phyloP scores from a whole-genome alignment of 2,113 vertebrate species.

The Antigone vipio region DNA sequence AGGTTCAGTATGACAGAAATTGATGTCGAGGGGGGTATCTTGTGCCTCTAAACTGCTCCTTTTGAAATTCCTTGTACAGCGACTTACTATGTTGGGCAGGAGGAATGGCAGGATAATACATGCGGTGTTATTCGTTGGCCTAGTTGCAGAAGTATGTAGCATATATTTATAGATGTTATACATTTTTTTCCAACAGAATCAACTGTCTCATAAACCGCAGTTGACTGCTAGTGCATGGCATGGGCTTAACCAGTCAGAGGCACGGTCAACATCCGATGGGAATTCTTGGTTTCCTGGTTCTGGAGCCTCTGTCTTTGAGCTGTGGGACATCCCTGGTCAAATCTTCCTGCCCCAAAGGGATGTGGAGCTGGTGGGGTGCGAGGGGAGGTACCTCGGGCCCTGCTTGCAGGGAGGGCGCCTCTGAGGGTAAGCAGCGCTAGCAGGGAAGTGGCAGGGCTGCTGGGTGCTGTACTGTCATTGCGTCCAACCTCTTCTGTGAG shows the following conservation, averaged over 20 bases:
- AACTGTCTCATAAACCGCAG: background rate
- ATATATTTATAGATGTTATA: background rate
- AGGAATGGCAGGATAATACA: background rate
- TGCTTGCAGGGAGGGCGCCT: background rate
- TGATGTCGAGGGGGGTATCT: background rate
- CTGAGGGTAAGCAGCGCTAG: background rate
- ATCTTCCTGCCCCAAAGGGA: background rate
- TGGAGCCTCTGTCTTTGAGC: background rate
- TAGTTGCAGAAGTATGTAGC: background rate
- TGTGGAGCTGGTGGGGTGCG: background rate
- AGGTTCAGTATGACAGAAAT: background rate
- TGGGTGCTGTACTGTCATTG: background rate
- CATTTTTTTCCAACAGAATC: background rate
- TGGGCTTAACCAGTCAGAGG: background rate
- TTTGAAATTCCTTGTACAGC: background rate
- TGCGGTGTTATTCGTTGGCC: background rate
- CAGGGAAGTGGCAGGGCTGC: background rate
- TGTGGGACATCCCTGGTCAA: background rate
- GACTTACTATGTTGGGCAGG: background rate
- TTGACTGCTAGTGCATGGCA: background rate
- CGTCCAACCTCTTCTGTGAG: background rate
- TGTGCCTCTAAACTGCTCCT: background rate
- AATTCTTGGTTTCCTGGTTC: background rate
- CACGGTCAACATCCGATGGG: rapidly evolving
- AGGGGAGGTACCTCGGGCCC: background rate